Base-by-base conservation (phyloP, 2,113 vertebrate genomes). In the Austrofundulus limnaeus region DNA sequence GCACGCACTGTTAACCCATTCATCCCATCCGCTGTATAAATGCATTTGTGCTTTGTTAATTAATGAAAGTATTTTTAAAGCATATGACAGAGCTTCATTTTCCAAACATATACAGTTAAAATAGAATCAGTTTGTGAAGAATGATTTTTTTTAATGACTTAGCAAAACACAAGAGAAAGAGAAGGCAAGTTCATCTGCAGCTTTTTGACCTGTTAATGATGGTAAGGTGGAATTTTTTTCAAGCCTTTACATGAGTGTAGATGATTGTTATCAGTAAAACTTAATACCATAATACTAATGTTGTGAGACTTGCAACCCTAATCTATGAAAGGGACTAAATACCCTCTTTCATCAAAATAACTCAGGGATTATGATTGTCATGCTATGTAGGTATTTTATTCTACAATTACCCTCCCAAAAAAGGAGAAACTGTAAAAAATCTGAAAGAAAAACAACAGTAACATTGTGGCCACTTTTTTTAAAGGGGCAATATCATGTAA, bases 1-100 rank as follows among this genome's bases (percentile, higher is more conserved):
- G 60, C 43, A 45, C 66, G 73, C 66, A 75, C 78, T 76, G 54
- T 86, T 89, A 87, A 88, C 84, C 50, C 87, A 53, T 80, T 84
- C 62, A 75, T 25, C n/a, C 11, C 47, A 20, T 24, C 25, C 34
- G 28, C 9, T 53, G 56, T 37, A 50, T 77, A 53, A 81, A n/a
- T n/a, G n/a, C n/a, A n/a, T n/a, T n/a, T n/a, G n/a, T n/a, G n/a
- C n/a, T n/a, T n/a, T n/a, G n/a, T 11, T 42, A 24, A 17, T n/a
- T 34, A 28, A 41, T 60, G 25, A 49, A 71, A 76, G 50, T 1
- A 1, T 23, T 48, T 61, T 8, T 38, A 64, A 12, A 2, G n/a
- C n/a, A n/a, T n/a, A n/a, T n/a, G n/a, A n/a, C n/a, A n/a, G n/a
- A 10, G 15, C 51, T 12, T 9, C 25, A 25, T 23, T 15, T 48